Conservation (phyloP, 2,113 vertebrate genomes). For the Corvus moneduloides region DNA sequence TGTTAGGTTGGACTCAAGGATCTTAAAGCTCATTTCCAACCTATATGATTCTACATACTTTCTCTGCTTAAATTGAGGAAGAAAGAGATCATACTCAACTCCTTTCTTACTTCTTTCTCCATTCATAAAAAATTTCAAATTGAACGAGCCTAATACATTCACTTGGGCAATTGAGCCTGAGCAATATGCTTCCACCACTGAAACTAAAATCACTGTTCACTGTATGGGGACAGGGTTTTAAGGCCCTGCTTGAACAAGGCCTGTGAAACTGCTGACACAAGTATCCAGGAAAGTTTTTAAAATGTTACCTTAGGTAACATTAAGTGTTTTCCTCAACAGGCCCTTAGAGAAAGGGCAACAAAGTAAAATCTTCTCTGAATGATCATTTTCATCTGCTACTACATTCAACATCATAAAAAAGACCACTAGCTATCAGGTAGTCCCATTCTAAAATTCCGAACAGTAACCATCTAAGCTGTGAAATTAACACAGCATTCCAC, state of each 20-base stretch:
- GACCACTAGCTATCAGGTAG: background rate
- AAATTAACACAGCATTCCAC: background rate
- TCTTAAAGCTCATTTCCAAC: background rate
- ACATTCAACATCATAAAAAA: background rate
- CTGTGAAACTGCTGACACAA: background rate
- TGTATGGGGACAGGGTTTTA: background rate
- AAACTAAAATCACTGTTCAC: background rate
- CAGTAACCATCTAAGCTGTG: background rate
- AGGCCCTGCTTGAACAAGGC: background rate
- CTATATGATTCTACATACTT: background rate
- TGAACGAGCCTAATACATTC: rapidly evolving
- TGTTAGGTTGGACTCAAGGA: background rate
- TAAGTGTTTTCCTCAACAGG: background rate
- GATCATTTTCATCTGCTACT: background rate
- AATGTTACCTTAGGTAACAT: background rate
- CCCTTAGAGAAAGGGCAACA: background rate
- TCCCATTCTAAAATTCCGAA: background rate
- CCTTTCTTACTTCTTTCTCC: background rate
- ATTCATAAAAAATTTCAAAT: background rate
- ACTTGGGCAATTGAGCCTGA: background rate
- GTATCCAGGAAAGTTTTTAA: background rate
- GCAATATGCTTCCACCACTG: background rate
- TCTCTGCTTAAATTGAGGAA: background rate
- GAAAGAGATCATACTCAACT: background rate
- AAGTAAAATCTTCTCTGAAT: background rate